phyloP scores from a whole-genome alignment of 2,113 vertebrate species.

The Crotalus horridus region DNA sequence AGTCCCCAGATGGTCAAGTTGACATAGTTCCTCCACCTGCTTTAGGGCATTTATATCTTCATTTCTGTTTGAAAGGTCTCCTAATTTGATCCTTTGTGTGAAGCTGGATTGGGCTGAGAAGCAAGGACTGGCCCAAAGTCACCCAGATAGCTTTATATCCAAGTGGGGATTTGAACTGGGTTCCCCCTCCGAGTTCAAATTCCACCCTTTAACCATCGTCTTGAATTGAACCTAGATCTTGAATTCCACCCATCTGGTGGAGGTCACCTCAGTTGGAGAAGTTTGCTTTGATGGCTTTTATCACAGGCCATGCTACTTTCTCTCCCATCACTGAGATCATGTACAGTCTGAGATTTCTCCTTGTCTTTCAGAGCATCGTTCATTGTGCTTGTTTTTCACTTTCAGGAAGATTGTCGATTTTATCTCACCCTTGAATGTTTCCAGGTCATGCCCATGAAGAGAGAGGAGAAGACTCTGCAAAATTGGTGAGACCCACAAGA shows the following conservation, averaged over 20 bases:
- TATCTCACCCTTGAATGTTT: background rate
- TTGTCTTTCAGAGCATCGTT: background rate
- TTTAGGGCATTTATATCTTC: background rate
- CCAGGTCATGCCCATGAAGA: background rate
- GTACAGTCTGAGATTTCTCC: background rate
- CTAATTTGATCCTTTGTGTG: background rate
- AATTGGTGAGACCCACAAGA: conserved; percentile 5
- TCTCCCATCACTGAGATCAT: background rate
- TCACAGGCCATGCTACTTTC: background rate
- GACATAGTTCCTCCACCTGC: background rate
- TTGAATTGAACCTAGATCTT: background rate
- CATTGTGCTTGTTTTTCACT: background rate
- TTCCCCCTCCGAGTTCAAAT: background rate
- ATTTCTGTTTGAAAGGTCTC: background rate
- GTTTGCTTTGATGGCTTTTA: background rate
- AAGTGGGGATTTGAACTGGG: background rate
- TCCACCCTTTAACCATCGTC: background rate
- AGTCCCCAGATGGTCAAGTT: background rate
- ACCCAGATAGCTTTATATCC: background rate
- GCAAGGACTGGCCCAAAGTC: background rate
- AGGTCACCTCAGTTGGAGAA: background rate
- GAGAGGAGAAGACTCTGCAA: background rate
- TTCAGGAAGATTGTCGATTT: conserved; percentile 19
- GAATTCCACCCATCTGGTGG: background rate
- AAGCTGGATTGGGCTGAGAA: background rate